These are phyloP conservation scores for Oncorhynchus tshawytscha DNA, from an alignment of 2,113 vertebrate genomes.

Conservation along the genomic window DNA sequence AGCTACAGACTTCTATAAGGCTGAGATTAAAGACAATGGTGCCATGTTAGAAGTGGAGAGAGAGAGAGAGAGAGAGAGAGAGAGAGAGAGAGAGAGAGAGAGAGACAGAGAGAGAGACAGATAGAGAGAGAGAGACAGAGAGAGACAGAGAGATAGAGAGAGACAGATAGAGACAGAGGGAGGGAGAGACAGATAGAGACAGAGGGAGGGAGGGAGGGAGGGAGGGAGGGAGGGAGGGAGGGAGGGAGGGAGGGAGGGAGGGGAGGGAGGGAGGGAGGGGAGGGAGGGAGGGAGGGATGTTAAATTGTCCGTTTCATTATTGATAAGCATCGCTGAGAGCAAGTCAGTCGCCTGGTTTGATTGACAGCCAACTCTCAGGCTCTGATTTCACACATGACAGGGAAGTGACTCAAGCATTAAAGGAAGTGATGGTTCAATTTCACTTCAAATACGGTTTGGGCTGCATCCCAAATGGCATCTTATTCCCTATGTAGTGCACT, in stretches of 20 bases:
- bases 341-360: constrained; percentile 55
- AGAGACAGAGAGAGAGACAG: background rate
- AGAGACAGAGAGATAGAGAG: background rate
- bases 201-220: background rate
- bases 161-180: too few species aligned
- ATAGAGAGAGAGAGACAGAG: background rate
- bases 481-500: too few species aligned
- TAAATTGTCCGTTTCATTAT: constrained; percentile 72
- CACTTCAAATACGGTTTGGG: constrained; percentile 50
- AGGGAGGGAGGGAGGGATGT: constrained; percentile 38
- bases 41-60: constrained; percentile 19
- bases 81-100: constrained; percentile 13
- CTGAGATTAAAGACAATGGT: constrained; percentile 31
- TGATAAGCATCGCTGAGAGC: constrained; percentile 64
- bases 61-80: background rate
- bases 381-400: constrained; percentile 67
- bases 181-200: background rate
- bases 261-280: background rate
- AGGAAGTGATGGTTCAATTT: constrained; percentile 59
- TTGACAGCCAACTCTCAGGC: constrained; percentile 62
- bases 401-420: constrained; percentile 44
- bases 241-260: background rate
- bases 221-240: constrained; percentile 6
- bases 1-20: constrained; percentile 4
- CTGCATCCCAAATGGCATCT: too few species aligned